A percentile compares a stretch with the other conserved stretches of the same genome.
Evolutionary conservation across 2,888 invertebrate genomes (phyloP).

Genomic region (Hedychridium roseum): DNA sequence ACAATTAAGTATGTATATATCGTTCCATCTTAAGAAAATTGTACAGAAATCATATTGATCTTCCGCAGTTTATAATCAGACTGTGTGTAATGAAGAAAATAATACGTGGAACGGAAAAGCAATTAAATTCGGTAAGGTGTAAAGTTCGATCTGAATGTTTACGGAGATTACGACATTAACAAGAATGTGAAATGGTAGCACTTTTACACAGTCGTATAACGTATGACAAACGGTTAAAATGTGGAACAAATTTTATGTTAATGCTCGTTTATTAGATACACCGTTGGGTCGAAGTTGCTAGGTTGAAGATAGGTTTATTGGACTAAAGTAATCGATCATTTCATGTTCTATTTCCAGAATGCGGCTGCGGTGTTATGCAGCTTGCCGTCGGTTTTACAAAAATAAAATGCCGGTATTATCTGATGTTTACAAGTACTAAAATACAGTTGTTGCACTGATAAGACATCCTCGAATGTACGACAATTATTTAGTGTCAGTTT

Average conservation of each 20-base stretch:
- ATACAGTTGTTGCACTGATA: too few species aligned
- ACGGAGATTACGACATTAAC: neutral
- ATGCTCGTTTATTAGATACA: too few species aligned
- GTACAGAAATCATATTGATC: too few species aligned
- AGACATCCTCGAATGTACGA: too few species aligned
- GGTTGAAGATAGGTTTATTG: constrained; percentile 26
- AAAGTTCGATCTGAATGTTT: neutral
- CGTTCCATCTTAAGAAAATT: too few species aligned
- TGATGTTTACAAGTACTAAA: too few species aligned
- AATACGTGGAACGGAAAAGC: neutral
- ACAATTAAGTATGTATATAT: too few species aligned
- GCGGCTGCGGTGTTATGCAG: constrained; percentile 30
- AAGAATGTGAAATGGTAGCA: neutral
- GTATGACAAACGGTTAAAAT: neutral
- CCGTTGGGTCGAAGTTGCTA: constrained; percentile 4
- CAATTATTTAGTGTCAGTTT: too few species aligned
- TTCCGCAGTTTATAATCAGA: too few species aligned
- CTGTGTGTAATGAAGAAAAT: neutral
- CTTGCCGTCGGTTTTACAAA: constrained; percentile 7
- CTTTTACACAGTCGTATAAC: neutral
- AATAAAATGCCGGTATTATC: neutral
- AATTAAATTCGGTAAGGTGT: neutral
- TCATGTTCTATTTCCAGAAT: constrained; percentile 40
- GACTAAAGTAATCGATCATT: constrained; percentile 40
- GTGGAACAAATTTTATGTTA: neutral